Base-by-base conservation (phyloP, 2,888 invertebrate genomes). In the Yponomeuta cagnagella region DNA sequence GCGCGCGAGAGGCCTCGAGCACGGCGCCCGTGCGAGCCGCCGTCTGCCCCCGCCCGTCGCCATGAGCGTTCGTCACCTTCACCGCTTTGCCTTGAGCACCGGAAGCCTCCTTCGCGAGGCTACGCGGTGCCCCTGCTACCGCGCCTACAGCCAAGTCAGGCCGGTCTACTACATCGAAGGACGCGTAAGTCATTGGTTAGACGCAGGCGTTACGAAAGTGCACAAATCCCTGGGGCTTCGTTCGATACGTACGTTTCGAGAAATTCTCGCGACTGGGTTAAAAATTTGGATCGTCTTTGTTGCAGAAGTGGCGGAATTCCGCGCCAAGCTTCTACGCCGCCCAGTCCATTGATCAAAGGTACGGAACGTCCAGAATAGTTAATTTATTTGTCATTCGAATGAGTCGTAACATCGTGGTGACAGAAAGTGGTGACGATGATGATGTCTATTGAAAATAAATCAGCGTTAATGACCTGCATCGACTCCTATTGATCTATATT, bases 241-340 rank as follows among this genome's bases (percentile, higher is more conserved):
- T 58, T 58, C 52, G 52, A 58, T 58, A 58, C 15, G 15, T 10
- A 52, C 52, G 52, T 58, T 58, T 58, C 52, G 52, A 15, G 15
- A 58, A 58, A 43, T 43, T 15, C n/a, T 30, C 31, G 67, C n/a
- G 31, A 43, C 69, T 71, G 70, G 30, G 33, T 15, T 48, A 48
- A 68, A 37, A n/a, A 6, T 43, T 48, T 10, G 64, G 48, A 70
- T 48, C n/a, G 33, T 71, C 66, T 71, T 77, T 78, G 74, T 91
- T 91, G 74, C 90, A 92, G 92, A 90, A 90, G 86, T 92, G 92
- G 92, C 85, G 92, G 73, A 88, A 90, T 75, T 90, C 91, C 23
- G 89, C 90, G 72, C 90, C 89, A 6, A 86, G 82, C 76, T 92
- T 92, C 80, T 92, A 92, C 77, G 87, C 91, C 58, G 83, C 86